Conservation (phyloP, 2,888 invertebrate species). For the Dryobota labecula region DNA sequence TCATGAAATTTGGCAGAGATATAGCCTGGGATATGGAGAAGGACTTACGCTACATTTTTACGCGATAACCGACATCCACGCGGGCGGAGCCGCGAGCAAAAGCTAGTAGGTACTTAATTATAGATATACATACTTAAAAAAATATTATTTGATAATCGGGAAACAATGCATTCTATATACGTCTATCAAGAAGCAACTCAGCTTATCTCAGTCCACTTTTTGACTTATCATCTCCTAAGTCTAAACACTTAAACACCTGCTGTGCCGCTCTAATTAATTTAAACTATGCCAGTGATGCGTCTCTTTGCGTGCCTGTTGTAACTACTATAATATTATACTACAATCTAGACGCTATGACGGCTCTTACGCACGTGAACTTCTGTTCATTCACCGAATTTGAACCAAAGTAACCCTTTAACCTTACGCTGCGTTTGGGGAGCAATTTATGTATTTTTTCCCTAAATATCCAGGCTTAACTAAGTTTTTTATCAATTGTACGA, state of each 20-base stretch:
- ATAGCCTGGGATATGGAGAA: no score
- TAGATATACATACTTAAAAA: no score
- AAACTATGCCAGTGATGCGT: slow-evolving; percentile 8
- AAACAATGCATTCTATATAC: background rate
- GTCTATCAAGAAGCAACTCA: background rate
- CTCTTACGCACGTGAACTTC: slow-evolving; percentile 23
- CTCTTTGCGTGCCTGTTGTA: slow-evolving; percentile 39
- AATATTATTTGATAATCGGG: no score
- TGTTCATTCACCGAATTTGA: slow-evolving; percentile 36
- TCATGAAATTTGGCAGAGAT: no score
- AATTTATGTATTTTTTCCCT: background rate
- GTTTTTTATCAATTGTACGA: background rate
- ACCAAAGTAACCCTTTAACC: slow-evolving; percentile 27
- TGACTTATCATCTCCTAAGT: background rate
- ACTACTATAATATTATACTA: slow-evolving; percentile 16
- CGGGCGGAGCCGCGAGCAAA: no score
- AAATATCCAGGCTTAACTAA: background rate
- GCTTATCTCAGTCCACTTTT: background rate
- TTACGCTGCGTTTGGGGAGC: background rate
- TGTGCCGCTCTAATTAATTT: slow-evolving; percentile 37
- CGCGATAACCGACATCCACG: no score
- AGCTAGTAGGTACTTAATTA: no score
- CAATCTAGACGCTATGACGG: slow-evolving; percentile 16
- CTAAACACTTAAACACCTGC: background rate
- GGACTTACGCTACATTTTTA: no score